These are phyloP conservation scores for Anthrax anthrax DNA, from an alignment of 2,888 invertebrate genomes.

Conservation along the genomic window DNA sequence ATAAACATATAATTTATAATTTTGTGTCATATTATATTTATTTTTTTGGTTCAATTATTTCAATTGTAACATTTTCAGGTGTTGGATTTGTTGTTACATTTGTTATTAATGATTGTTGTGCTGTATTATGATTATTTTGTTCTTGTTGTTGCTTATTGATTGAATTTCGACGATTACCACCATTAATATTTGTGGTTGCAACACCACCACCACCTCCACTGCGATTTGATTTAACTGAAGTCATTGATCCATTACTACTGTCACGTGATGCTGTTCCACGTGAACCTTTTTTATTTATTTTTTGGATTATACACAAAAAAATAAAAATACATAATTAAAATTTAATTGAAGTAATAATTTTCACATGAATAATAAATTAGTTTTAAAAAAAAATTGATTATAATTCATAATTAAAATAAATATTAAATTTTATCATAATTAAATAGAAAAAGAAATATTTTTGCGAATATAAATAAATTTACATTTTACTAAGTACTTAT, in stretches of 20 bases:
- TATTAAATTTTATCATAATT: too few species aligned
- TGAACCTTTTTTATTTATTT: slow-evolving; percentile 1
- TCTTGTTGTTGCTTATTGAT: background rate
- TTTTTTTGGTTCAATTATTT: slow-evolving; percentile 54
- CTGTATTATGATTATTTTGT: slow-evolving; percentile 17
- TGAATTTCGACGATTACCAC: background rate
- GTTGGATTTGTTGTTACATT: slow-evolving; percentile 36
- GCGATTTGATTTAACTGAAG: slow-evolving; percentile 53
- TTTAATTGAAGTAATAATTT: too few species aligned
- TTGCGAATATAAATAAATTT: too few species aligned
- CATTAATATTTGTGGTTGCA: slow-evolving; percentile 16
- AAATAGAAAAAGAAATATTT: too few species aligned
- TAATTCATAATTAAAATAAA: too few species aligned
- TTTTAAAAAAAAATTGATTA: too few species aligned
- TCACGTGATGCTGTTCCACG: slow-evolving; percentile 55
- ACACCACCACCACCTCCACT: slow-evolving; percentile 34
- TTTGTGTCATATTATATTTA: slow-evolving; percentile 23
- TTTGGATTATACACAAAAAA: background rate
- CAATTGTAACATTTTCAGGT: slow-evolving; percentile 56
- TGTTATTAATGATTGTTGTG: slow-evolving; percentile 25
- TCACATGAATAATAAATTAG: slow-evolving; percentile 8
- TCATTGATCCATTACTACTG: slow-evolving; percentile 57
- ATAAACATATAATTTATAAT: background rate
- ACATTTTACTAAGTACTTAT: too few species aligned
- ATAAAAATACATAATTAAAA: slow-evolving; percentile 25